A percentile compares a stretch with the other conserved stretches of the same genome.
Evolutionary conservation across 2,113 vertebrate species (phyloP).

Genomic region (Hucho hucho): DNA sequence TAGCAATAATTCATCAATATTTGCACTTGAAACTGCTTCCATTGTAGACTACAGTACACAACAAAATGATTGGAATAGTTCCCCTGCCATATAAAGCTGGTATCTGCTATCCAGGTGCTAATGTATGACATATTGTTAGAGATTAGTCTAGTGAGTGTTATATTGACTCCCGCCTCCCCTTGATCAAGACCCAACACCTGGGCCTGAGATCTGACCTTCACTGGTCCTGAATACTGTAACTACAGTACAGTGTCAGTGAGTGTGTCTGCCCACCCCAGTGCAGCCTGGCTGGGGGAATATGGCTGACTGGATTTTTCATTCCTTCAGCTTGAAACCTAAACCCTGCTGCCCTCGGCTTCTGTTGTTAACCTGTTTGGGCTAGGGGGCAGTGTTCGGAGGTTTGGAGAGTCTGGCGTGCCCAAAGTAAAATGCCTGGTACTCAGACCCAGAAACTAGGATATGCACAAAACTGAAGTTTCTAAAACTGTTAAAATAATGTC

Average conservation of each 20-base stretch:
- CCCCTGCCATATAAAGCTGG: background rate
- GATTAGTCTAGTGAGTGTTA: no score
- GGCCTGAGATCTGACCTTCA: background rate
- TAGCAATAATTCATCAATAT: background rate
- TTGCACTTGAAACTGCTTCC: background rate
- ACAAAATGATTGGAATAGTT: background rate
- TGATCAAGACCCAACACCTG: background rate
- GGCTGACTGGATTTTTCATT: background rate
- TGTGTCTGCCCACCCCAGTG: background rate
- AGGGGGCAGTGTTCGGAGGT: no score
- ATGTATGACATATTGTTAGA: background rate
- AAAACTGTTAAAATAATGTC: no score
- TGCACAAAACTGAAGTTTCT: no score
- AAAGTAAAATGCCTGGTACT: no score
- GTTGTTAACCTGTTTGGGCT: no score
- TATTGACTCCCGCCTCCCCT: background rate
- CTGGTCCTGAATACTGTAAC: background rate
- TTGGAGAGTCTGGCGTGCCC: no score
- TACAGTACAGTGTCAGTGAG: background rate
- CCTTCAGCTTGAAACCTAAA: background rate
- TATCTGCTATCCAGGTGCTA: background rate
- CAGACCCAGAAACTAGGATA: no score
- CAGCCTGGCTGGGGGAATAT: conserved; percentile 1
- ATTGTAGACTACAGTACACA: no score
- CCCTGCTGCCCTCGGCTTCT: background rate